Evolutionary conservation across 2,888 invertebrate species (phyloP), one percentile per base, ranked within the genome.

Genomic region (Acanthoscelides obtectus): DNA sequence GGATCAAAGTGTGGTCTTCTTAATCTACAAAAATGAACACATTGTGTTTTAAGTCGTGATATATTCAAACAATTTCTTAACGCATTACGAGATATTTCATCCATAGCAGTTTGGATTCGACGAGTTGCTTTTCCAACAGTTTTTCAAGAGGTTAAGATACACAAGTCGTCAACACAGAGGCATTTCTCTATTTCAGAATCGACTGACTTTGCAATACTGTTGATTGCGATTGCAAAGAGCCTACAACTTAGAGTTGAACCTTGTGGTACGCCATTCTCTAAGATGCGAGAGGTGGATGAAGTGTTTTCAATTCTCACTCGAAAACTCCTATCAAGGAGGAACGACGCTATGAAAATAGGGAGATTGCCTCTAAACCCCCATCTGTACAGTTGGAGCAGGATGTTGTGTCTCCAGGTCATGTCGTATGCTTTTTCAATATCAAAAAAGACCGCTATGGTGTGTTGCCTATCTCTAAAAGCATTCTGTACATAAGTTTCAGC

Each of bases 211-310:
- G 71, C 22, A 17, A 76, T 12, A 12, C 68, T 21, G 22, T 76
- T 76, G 0, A 76, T 70, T 20, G 74, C 75, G 22, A 76, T 72
- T 1, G 70, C 68, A 45, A 76, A 76, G 0, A 76, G 69, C 0
- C 72, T 70, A 0, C 70, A 71, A 22, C 74, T 74, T 0, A 77
- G 69, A 12, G 70, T 72, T 5, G 72, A 77, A 0, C 77, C 74
- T 70, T 77, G 75, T 4, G 76, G 74, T 6, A 75, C 68, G n/a
- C 74, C 74, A 70, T 76, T 76, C 69, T 72, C 73, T 12, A 75
- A 22, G 4, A 6, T 27, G 8, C 64, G 27, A 20, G 19, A 2
- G 3, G 21, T 22, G 1, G 73, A 74, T 1, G 72, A 5, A 12
- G 45, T 63, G 45, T 69, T 70, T n/a, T 22, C 71, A 22, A 74